These are phyloP conservation scores for Diogma glabrata DNA, from an alignment of 2,888 invertebrate genomes.

Conservation along the genomic window DNA sequence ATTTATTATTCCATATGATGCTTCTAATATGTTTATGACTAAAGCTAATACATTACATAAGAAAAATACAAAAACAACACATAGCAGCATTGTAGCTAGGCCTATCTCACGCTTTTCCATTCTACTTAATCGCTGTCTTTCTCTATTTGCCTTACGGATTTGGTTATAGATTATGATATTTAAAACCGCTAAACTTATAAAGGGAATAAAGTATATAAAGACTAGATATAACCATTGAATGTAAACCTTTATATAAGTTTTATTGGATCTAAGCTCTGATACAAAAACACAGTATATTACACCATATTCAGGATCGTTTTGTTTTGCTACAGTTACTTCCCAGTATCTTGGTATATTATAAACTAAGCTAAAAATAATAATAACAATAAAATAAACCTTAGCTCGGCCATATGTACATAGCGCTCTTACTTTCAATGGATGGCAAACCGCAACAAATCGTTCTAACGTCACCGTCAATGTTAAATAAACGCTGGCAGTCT, in stretches of 20 bases:
- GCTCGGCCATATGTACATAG: conserved; percentile 84
- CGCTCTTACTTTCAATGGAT: conserved; percentile 76
- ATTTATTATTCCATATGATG: conserved; percentile 53
- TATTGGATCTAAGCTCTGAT: conserved; percentile 55
- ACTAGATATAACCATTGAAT: conserved; percentile 91
- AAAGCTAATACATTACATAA: conserved; percentile 82
- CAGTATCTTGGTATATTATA: conserved; percentile 79
- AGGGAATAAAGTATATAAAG: conserved; percentile 88
- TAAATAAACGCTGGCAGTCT: conserved; percentile 90
- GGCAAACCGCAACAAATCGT: conserved; percentile 88
- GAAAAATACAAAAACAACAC: conserved; percentile 89
- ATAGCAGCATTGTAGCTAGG: conserved; percentile 87
- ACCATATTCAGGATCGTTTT: conserved; percentile 38
- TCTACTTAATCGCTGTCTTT: conserved; percentile 79
- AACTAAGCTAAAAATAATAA: conserved; percentile 65
- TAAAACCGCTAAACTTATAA: conserved; percentile 74
- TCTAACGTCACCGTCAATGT: conserved; percentile 83
- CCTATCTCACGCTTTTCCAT: conserved; percentile 87
- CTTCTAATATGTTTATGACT: conserved; percentile 76
- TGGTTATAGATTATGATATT: conserved; percentile 85
- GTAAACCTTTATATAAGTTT: conserved; percentile 71
- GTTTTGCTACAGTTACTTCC: conserved; percentile 46
- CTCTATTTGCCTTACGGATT: conserved; percentile 79
- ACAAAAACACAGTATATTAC: conserved; percentile 60
- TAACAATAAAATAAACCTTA: conserved; percentile 70